Evolutionary conservation across 1,140 invertebrate species (phyloP), one percentile per base, ranked within the genome.

Genomic region (Coboldia fuscipes): DNA sequence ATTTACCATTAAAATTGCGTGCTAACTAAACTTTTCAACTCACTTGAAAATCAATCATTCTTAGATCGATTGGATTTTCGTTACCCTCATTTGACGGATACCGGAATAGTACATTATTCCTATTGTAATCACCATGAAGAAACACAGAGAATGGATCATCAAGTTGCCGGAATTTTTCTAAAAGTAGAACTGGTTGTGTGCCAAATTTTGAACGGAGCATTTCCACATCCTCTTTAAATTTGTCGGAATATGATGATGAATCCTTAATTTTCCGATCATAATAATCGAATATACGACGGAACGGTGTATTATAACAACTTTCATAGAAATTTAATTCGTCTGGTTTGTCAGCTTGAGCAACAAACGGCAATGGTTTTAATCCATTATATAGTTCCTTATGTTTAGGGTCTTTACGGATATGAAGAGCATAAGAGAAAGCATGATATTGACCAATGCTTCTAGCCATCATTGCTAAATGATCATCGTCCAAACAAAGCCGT

Each of bases 121-220:
- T 47, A 39, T 54, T 54, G 31, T 40, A 54, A 30, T 54, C 51
- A 15, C 51, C 51, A 33, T 54, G 51, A n/a, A 48, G 35, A n/a
- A 54, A 42, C 1, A 45, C 51, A n/a, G 40, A 40, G 22, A 53
- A 54, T 5, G 37, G 5, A 5, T 32, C 37, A 18, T 53, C 48
- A 12, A 37, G 24, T 7, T 37, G 30, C 15, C 46, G 41, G 21
- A 54, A 39, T 4, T 30, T 33, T 28, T 54, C 50, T 13, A 54
- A 26, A 15, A 54, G 35, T 6, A 35, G 23, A 5, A 30, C 35
- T 0, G 51, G 51, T 12, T 45, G 30, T 0, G 34, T 34, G 26
- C 43, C 45, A 33, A 42, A 48, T 12, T 41, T 45, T 0, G 22
- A 28, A 2, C 42, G 44, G 34, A 54, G 20, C 1, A 17, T 18